Conservation (phyloP, 2,888 invertebrate genomes). For the Notodonta dromedarius region DNA sequence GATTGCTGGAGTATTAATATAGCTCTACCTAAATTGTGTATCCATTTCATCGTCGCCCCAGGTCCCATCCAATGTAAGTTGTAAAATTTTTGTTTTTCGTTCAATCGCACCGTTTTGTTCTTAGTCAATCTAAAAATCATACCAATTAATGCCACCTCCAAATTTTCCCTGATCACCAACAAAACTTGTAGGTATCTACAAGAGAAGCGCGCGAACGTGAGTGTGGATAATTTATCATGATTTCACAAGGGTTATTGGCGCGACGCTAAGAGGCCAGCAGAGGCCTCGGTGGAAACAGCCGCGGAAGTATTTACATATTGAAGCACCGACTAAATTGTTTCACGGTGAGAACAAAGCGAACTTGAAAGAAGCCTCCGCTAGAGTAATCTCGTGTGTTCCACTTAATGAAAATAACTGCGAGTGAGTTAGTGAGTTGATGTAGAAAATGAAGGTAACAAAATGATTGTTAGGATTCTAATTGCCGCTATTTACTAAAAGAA, state of each 20-base stretch:
- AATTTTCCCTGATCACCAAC: conserved; percentile 24
- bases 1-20: too few species aligned
- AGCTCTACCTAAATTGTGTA: too few species aligned
- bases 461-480: too few species aligned
- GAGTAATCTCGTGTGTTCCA: conserved; percentile 23
- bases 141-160: conserved; percentile 48
- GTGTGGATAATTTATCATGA: conserved; percentile 83
- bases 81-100: too few species aligned
- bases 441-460: too few species aligned
- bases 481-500: too few species aligned
- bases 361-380: conserved; percentile 21
- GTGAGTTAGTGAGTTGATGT: conserved; percentile 7
- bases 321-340: conserved; percentile 68
- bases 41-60: too few species aligned
- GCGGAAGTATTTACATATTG: conserved; percentile 71
- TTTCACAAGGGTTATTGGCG: conserved; percentile 79
- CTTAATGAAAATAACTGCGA: conserved; percentile 28
- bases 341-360: conserved; percentile 41
- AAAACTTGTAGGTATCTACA: conserved; percentile 52
- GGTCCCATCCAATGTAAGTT: too few species aligned
- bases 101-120: too few species aligned
- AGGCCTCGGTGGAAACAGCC: conserved; percentile 48
- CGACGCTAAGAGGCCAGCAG: conserved; percentile 69
- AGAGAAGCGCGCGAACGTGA: conserved; percentile 66
- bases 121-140: too few species aligned